Percentiles rank a stretch among this genome's conserved stretches.
Evolutionary conservation across 2,113 vertebrate genomes (phyloP).

Genomic region (Phyllopteryx taeniolatus): DNA sequence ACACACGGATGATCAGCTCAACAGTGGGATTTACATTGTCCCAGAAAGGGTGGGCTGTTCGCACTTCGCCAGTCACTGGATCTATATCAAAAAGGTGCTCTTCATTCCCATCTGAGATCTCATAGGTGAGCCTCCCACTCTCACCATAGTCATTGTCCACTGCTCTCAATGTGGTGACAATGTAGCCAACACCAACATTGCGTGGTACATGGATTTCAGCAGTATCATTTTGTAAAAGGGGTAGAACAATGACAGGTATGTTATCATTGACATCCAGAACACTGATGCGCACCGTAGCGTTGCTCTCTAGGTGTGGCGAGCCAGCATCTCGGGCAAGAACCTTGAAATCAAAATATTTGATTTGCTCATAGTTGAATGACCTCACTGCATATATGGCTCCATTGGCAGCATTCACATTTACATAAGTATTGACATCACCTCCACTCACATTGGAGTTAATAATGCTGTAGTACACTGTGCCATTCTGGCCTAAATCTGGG

Average conservation of each 20-base stretch:
- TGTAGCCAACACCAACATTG: conserved; percentile 92
- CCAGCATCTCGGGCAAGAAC: conserved; percentile 94
- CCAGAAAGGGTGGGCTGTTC: conserved; percentile 92
- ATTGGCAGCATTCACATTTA: conserved; percentile 95
- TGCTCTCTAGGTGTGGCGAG: conserved; percentile 92
- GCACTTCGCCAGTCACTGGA: conserved; percentile 87
- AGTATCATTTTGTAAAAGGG: conserved; percentile 90
- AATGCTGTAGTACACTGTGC: conserved; percentile 94
- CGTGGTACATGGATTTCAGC: conserved; percentile 95
- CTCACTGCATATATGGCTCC: conserved; percentile 96
- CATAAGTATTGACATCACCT: conserved; percentile 95
- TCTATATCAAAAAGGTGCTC: conserved; percentile 96
- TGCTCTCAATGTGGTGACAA: conserved; percentile 89
- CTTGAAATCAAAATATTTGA: conserved; percentile 96
- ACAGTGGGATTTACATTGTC: conserved; percentile 89
- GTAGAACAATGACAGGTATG: conserved; percentile 91
- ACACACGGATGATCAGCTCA: conserved; percentile 93
- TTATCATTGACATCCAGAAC: conserved; percentile 98
- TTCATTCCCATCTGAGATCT: conserved; percentile 96
- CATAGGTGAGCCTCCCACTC: conserved; percentile 93
- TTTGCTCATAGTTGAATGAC: conserved; percentile 97
- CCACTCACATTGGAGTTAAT: conserved; percentile 92
- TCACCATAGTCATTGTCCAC: conserved; percentile 96
- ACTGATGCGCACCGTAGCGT: conserved; percentile 88
- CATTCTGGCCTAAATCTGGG: conserved; percentile 93